These are phyloP conservation scores for Cricetomys ansorgei DNA, from an alignment of 2,113 vertebrate species.

Conservation along the genomic window DNA sequence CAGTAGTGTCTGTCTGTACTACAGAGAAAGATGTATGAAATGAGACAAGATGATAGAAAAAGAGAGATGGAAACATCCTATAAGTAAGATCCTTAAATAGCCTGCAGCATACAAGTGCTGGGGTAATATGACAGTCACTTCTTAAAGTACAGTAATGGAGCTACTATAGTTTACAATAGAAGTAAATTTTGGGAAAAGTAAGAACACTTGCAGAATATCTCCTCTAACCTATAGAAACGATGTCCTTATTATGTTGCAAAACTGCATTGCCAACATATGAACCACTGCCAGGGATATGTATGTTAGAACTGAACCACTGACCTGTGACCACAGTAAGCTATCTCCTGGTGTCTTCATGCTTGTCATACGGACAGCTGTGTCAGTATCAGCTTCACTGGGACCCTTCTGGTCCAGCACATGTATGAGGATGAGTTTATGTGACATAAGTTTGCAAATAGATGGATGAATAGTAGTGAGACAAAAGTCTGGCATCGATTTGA, in stretches of 20 bases:
- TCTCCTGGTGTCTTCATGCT: rapidly evolving
- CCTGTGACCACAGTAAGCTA: rapidly evolving
- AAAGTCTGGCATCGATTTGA: rapidly evolving
- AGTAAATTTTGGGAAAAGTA: not conserved
- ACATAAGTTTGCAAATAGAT: not conserved
- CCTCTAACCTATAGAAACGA: not conserved
- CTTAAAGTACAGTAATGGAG: not conserved
- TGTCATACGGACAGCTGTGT: not conserved
- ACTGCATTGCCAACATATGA: rapidly evolving
- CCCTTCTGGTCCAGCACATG: not conserved
- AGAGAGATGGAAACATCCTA: not conserved
- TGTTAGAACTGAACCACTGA: rapidly evolving
- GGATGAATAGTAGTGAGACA: not conserved
- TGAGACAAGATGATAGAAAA: not conserved
- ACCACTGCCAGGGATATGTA: rapidly evolving
- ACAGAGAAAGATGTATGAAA: not conserved
- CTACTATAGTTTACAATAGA: not conserved
- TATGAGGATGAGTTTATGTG: not conserved
- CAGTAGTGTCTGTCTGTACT: not conserved
- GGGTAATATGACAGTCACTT: rapidly evolving
- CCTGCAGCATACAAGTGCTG: rapidly evolving
- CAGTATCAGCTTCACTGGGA: not conserved
- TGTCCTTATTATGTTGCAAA: rapidly evolving
- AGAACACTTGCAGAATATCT: not conserved
- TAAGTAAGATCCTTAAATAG: not conserved